These are phyloP conservation scores for Sabatieria punctata DNA, from an alignment of 2,888 invertebrate species.

Conservation along the genomic window DNA sequence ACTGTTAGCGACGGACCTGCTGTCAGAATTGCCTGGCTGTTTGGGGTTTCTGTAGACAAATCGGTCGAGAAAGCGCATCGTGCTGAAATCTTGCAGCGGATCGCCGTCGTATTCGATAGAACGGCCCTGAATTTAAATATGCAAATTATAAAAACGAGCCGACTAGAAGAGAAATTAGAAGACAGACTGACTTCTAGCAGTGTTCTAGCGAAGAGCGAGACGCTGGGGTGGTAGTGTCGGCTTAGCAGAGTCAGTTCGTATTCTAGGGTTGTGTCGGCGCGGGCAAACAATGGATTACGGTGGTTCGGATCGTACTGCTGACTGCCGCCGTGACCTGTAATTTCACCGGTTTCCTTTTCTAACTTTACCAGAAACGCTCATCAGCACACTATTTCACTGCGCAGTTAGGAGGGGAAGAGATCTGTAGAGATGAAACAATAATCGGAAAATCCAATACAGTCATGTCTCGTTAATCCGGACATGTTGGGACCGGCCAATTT, in stretches of 20 bases:
- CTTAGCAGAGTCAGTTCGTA: slow-evolving; percentile 55
- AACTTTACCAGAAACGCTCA: too few species aligned
- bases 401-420: too few species aligned
- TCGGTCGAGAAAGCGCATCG: slow-evolving; percentile 75
- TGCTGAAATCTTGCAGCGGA: slow-evolving; percentile 74
- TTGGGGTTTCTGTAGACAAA: slow-evolving; percentile 79
- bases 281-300: slow-evolving; percentile 68
- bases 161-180: neutral
- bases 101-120: slow-evolving; percentile 68
- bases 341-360: too few species aligned
- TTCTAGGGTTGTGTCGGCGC: slow-evolving; percentile 52
- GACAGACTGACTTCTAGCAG: slow-evolving; percentile 44
- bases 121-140: slow-evolving; percentile 35
- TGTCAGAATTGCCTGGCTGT: slow-evolving; percentile 12
- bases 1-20: neutral
- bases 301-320: slow-evolving; percentile 39
- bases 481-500: too few species aligned
- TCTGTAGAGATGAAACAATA: too few species aligned
- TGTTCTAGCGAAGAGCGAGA: slow-evolving; percentile 64
- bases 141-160: neutral
- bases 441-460: too few species aligned
- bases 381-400: too few species aligned
- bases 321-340: slow-evolving; percentile 12
- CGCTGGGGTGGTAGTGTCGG: slow-evolving; percentile 74
- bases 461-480: too few species aligned